Base-by-base conservation (phyloP, 2,888 invertebrate genomes). In the Strigamia transsilvanica region DNA sequence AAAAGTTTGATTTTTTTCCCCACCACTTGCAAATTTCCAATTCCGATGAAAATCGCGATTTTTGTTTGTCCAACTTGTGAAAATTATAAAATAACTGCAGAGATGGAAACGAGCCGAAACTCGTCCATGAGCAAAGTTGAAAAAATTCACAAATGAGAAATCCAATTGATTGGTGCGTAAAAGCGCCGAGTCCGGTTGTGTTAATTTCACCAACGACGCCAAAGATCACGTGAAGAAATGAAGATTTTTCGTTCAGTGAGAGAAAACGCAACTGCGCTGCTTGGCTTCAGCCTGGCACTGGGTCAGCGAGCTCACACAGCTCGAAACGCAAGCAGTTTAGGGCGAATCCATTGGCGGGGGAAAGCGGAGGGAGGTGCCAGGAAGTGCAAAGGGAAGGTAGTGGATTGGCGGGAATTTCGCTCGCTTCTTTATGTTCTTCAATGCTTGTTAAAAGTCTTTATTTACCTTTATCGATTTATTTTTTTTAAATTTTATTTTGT, bases 281-380 rank as follows among this genome's bases (percentile, higher is more conserved):
- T 51, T 51, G 51, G 51, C 51, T 51, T 51, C 51, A 15, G 51
- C 51, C 51, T 51, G 51, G 51, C 51, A 51, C 51, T 51, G 51
- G 51, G 51, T 51, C 51, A 51, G 51, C 51, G 51, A 51, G n/a
- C 42, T n/a, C 51, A 51, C 51, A 51, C 51, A 51, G 51, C 51
- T 51, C 51, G 51, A 51, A 51, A 51, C n/a, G 51, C 51, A 51
- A n/a, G 51, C 13, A 51, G n/a, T 6, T 13, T 6, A n/a, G 51
- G 51, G 51, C 51, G 51, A 51, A 51, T 51, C 51, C 51, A 51
- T 51, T 51, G 51, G 51, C 6, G 15, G 51, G 51, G 51, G 51
- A n/a, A 51, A 51, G 51, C 51, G 51, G 51, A 42, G 42, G 51
- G 51, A 15, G 51, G n/a, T 51, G 51, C 51, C 51, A 51, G 51